A percentile compares a stretch with the other conserved stretches of the same genome.
These are phyloP conservation scores for Phalanger gymnotis DNA, from an alignment of 2,797 vertebrate species.

Conservation along the genomic window DNA sequence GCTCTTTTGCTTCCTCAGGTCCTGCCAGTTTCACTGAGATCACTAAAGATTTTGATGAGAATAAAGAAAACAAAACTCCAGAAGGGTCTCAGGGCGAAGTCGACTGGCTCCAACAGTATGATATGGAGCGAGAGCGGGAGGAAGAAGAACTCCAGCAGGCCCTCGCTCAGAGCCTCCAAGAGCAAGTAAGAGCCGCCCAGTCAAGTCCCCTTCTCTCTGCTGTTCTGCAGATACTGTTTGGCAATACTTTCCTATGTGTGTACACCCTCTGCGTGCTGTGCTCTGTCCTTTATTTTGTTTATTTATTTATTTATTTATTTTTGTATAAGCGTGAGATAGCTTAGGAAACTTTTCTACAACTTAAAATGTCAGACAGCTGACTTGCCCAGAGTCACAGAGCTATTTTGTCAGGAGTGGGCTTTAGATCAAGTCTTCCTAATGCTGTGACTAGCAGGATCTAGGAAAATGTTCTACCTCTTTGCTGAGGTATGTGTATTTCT, in stretches of 20 bases:
- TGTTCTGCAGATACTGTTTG: not conserved
- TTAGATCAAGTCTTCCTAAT: not conserved
- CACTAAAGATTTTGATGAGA: slow-evolving; percentile 96
- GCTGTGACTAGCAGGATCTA: not conserved
- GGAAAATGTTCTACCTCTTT: not conserved
- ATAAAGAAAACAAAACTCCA: slow-evolving; percentile 99
- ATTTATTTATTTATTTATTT: slow-evolving; percentile 10
- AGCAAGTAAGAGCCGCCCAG: slow-evolving; percentile 89
- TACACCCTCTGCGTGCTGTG: rapidly evolving
- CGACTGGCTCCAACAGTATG: slow-evolving; percentile 98
- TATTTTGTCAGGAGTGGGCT: not conserved
- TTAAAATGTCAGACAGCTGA: not conserved
- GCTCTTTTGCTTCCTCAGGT: slow-evolving; percentile 81
- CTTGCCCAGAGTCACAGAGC: not conserved
- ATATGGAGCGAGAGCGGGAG: slow-evolving; percentile 95
- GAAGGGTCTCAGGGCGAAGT: slow-evolving; percentile 92
- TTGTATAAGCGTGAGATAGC: slow-evolving; percentile 48
- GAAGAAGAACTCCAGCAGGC: slow-evolving; percentile 99
- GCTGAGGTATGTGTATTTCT: not conserved
- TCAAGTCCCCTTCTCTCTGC: not conserved
- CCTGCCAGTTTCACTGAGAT: slow-evolving; percentile 87
- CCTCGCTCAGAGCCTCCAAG: slow-evolving; percentile 97
- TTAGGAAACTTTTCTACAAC: slow-evolving; percentile 20
- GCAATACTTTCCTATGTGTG: slow-evolving; percentile 22
- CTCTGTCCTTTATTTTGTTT: not conserved